A percentile compares a stretch with the other conserved stretches of the same genome.
phyloP scores from a whole-genome alignment of 2,113 vertebrate species.

The Nothoprocta perdicaria region DNA sequence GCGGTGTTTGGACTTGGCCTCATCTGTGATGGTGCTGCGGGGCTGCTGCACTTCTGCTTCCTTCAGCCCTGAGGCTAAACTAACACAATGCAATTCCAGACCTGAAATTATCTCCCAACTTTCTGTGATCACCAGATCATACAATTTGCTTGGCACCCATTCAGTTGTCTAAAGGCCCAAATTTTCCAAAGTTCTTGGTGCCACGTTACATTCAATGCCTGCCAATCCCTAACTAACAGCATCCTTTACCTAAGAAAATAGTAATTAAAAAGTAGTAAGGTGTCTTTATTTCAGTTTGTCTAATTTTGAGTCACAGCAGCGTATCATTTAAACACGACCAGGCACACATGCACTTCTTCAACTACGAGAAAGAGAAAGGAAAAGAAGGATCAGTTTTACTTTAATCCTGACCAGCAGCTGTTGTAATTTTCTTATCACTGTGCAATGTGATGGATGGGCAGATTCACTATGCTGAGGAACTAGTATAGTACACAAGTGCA shows the following conservation, averaged over 20 bases:
- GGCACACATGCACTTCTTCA: not conserved
- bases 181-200: not conserved
- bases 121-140: not conserved
- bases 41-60: not conserved
- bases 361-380: not conserved
- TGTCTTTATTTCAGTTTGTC: constrained; percentile 2
- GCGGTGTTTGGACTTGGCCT: not conserved
- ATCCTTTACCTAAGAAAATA: not conserved
- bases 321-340: not conserved
- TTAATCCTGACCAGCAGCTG: constrained; percentile 38
- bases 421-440: constrained; percentile 58
- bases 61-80: not conserved
- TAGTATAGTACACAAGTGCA: not conserved
- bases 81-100: not conserved
- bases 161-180: not conserved
- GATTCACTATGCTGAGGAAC: constrained; percentile 7
- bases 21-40: not conserved
- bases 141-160: not conserved
- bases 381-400: constrained; percentile 33
- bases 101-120: not conserved
- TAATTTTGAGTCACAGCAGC: constrained; percentile 20
- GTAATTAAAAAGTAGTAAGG: not conserved
- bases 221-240: not conserved
- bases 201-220: not conserved
- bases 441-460: constrained; percentile 54